Evolutionary conservation across 2,113 vertebrate species (phyloP), one percentile per base, ranked within the genome.

Genomic region (Oreochromis tanganicae): DNA sequence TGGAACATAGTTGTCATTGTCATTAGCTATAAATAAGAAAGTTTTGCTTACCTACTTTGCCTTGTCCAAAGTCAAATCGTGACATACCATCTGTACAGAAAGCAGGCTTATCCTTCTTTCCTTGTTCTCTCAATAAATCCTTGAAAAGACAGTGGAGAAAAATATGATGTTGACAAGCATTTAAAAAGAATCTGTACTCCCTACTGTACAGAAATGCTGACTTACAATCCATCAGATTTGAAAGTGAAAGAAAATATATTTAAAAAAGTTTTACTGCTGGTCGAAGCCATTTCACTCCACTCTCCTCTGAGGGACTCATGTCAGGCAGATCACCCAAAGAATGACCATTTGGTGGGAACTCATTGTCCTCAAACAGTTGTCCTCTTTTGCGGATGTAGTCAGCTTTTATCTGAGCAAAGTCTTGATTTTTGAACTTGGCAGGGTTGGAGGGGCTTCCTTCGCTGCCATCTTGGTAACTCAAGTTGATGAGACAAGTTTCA

Each of bases 41-140:
- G n/a, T 1, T 3, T 41, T 34, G 8, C 90, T 82, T 55, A 94
- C 93, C 89, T 5, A 94, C 21, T 3, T 0, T 1, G 17, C 93
- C 92, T 88, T 92, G 93, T 29, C 17, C 19, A 52, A 91, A 92
- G 84, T 93, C 92, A 83, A 92, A 91, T 9, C 90, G 38, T 7
- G 93, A 91, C 4, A 85, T 55, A 27, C 89, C 91, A 7, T 84
- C 46, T 1, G 1, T 3, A 2, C 59, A 56, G 84, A 94, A 94
- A 36, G 4, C 0, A 1, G 90, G 54, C 2, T 88, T 82, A 1
- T 7, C 9, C 0, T 5, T 27, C 29, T 13, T 66, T 7, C 43
- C 36, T 14, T 90, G 88, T 1, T 3, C 7, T 54, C 92, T 80
- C 84, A 94, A 4, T 41, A 94, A 59, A 0, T 93, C 91, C 92